Base-by-base conservation (phyloP, 92 coral and sea anemone species). In the Metridium senile region DNA sequence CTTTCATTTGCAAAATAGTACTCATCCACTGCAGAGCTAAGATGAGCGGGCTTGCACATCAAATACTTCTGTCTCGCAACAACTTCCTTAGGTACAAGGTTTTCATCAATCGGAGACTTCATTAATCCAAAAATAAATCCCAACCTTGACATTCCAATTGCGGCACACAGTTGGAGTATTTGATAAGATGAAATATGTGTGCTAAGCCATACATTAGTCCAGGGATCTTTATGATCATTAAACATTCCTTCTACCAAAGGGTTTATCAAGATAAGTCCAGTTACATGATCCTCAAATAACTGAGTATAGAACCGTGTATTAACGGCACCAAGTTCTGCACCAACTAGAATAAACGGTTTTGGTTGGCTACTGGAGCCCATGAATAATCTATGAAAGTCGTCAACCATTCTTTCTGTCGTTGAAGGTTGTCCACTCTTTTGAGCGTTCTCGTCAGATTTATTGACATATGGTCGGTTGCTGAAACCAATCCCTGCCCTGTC, bases 401-500 rank as follows among this genome's bases (percentile, higher is more conserved):
- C 97, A 11, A 82, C 94, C 98, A 94, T 94, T 62, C 92, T 91
- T 72, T 94, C 94, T 26, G 91, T 92, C 7, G 98, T 94, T 11
- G 91, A 90, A 34, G 81, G 90, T 61, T 76, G 71, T 45, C 94
- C 97, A 72, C 86, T 68, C 1, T 67, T 82, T 45, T 65, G 69
- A 18, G 77, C 84, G 33, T 84, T 74, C 22, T 57, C 81, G 2
- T 62, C 58, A 16, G 83, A 61, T 73, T 70, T 81, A 75, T 91
- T 89, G 0, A 76, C 80, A 28, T 59, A 63, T 2, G 93, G 92
- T 16, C 97, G 76, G 28, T 94, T 94, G 79, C 98, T 94, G 72
- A 94, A 94, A 6, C 98, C 97, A 73, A 94, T 82, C 0, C 98
- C 98, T 11, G 93, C 93, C 68, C 98, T 88, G 54, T 94, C 98